Conservation (phyloP, 1,140 invertebrate genomes). For the Bombus consobrinus region DNA sequence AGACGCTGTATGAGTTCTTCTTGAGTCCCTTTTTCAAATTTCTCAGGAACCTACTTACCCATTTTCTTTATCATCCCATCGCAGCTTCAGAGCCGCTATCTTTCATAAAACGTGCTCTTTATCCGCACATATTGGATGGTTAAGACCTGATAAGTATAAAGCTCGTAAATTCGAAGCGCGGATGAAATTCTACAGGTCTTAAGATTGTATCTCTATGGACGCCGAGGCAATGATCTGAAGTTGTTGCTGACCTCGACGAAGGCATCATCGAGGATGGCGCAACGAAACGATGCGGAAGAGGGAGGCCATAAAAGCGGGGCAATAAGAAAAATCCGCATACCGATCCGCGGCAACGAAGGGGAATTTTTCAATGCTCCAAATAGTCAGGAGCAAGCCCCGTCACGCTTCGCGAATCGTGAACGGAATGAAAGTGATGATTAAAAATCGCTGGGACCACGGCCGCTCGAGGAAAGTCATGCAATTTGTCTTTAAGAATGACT, state of each 20-base stretch:
- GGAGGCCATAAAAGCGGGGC: conserved; percentile 40
- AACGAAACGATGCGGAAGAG: conserved; percentile 50
- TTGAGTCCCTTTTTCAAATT: background rate
- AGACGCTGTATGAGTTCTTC: background rate
- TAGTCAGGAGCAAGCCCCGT: conserved; percentile 55
- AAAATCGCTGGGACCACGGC: conserved; percentile 50
- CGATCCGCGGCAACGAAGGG: conserved; percentile 65
- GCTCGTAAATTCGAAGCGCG: background rate
- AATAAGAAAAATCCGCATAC: conserved; percentile 56
- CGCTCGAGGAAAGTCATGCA: conserved; percentile 51
- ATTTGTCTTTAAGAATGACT: background rate
- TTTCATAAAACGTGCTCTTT: background rate
- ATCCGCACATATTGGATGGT: too few species aligned
- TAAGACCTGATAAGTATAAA: background rate
- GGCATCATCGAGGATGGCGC: conserved; percentile 31
- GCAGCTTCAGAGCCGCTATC: background rate
- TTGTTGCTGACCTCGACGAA: conserved; percentile 10
- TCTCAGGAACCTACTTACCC: background rate
- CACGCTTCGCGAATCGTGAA: conserved; percentile 60
- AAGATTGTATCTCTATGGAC: background rate
- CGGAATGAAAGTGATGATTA: conserved; percentile 72
- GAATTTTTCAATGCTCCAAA: conserved; percentile 69
- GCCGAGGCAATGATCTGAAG: background rate
- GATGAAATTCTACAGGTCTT: background rate
- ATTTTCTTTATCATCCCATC: background rate